Evolutionary conservation across 2,113 vertebrate genomes (phyloP), one percentile per base, ranked within the genome.

Genomic region (Lasiurus cinereus): DNA sequence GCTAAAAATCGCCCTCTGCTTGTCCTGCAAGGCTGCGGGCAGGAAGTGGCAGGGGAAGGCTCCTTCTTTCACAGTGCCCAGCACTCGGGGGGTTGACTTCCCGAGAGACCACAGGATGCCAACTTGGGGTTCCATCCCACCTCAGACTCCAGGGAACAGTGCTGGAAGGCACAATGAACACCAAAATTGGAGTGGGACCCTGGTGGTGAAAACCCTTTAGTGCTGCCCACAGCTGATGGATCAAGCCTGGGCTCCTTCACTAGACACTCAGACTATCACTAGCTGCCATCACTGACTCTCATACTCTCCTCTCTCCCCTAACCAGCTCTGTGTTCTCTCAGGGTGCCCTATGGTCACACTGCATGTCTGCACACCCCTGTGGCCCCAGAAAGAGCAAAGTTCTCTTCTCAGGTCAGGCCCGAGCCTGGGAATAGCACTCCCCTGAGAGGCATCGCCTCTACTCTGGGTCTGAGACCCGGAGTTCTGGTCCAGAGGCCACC

Each of bases 1-100:
- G 36, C 69, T 78, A n/a, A 86, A 89, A 67, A 76, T 36, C 33
- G 64, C 31, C 46, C 88, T 87, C 84, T 79, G 36, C 82, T 62
- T 64, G 89, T 86, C 66, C 52, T 70, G 48, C 36, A 27, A 88
- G 54, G 77, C 67, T 46, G 91, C 64, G 24, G 73, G 62, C 62
- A 74, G 93, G 91, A 95, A 84, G 52, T 0, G 1, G 66, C 33
- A 13, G 33, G 5, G 3, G 64, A 50, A 24, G 86, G 22, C 10
- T 31, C 56, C 43, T 72, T 73, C 70, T 87, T 46, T 72, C 4
- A 33, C 4, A 52, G 67, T 19, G 13, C 48, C 77, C 70, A 12
- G 29, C 18, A 3, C n/a, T 83, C 14, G n/a, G 43, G 43, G 12
- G 16, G 24, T 1, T 21, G 21, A 52, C 64, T 15, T 33, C 50